These are phyloP conservation scores for Anisognathus igniventris DNA, from an alignment of 2,797 vertebrate genomes.

Conservation along the genomic window DNA sequence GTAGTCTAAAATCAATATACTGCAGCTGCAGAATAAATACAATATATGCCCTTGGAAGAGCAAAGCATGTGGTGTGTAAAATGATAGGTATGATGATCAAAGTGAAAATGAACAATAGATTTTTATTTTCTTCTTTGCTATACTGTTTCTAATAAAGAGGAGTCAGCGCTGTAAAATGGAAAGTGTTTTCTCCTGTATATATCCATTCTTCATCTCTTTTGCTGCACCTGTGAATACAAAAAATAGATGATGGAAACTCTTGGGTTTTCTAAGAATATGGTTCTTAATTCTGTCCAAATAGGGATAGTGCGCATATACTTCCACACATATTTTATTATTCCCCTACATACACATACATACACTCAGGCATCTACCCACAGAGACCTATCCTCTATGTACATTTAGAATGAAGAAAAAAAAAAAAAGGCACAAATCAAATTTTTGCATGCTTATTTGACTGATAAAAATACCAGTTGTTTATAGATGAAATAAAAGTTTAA, in stretches of 20 bases:
- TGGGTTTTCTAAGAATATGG: not conserved
- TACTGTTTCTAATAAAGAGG: not conserved
- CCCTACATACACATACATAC: not conserved
- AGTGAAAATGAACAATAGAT: slow-evolving; percentile 2
- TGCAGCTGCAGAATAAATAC: slow-evolving; percentile 38
- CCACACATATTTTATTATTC: not conserved
- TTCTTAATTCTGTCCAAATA: not conserved
- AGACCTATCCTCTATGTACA: not conserved
- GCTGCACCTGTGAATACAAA: not conserved
- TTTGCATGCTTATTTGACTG: not conserved
- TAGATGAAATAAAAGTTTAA: not conserved
- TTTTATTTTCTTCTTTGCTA: not conserved
- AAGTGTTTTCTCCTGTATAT: not conserved
- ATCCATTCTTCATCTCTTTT: not conserved
- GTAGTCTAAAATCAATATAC: slow-evolving; percentile 38
- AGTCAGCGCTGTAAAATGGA: not conserved
- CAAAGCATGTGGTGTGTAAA: not conserved
- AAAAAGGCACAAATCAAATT: not conserved
- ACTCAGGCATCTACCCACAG: not conserved
- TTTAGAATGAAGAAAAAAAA: not conserved
- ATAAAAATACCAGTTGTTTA: not conserved
- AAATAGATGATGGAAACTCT: not conserved
- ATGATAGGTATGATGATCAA: not conserved
- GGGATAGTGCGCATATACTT: not conserved
- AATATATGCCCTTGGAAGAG: slow-evolving; percentile 5